Percentiles rank a stretch among this genome's conserved stretches.
These are phyloP conservation scores for Nephotettix cincticeps DNA, from an alignment of 1,140 invertebrate species.

Conservation along the genomic window DNA sequence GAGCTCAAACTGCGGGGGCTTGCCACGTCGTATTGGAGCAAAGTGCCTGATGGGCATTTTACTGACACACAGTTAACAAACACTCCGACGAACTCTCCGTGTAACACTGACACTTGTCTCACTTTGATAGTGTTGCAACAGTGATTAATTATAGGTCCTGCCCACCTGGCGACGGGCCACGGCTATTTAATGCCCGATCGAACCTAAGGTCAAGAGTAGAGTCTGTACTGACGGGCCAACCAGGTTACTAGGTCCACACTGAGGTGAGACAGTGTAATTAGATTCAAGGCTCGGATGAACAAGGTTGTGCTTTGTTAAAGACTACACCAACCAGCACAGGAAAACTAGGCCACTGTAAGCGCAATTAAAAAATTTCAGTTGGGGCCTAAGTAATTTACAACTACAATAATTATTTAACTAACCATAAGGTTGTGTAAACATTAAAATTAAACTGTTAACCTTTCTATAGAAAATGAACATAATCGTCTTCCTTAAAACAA, in stretches of 20 bases:
- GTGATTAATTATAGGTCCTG: conserved; percentile 8
- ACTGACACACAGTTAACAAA: background rate
- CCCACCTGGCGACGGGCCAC: background rate
- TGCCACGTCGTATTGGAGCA: background rate
- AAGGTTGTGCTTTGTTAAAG: no score
- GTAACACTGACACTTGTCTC: background rate
- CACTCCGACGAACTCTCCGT: background rate
- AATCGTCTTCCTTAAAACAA: no score
- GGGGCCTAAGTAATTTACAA: no score
- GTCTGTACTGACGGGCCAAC: background rate
- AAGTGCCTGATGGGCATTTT: conserved; percentile 7
- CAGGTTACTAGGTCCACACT: background rate
- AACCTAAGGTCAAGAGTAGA: conserved; percentile 4
- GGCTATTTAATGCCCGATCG: background rate
- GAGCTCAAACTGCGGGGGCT: background rate
- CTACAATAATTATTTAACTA: no score
- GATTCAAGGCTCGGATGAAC: conserved; percentile 1
- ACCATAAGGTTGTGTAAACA: no score
- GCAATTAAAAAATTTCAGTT: no score
- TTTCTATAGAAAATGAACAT: no score
- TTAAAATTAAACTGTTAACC: no score
- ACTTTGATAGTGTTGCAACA: conserved; percentile 6
- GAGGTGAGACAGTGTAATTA: background rate
- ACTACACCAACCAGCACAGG: no score
- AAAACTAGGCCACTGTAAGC: no score